These are phyloP conservation scores for Larimichthys polyactis DNA, from an alignment of 2,113 vertebrate species.

Conservation along the genomic window DNA sequence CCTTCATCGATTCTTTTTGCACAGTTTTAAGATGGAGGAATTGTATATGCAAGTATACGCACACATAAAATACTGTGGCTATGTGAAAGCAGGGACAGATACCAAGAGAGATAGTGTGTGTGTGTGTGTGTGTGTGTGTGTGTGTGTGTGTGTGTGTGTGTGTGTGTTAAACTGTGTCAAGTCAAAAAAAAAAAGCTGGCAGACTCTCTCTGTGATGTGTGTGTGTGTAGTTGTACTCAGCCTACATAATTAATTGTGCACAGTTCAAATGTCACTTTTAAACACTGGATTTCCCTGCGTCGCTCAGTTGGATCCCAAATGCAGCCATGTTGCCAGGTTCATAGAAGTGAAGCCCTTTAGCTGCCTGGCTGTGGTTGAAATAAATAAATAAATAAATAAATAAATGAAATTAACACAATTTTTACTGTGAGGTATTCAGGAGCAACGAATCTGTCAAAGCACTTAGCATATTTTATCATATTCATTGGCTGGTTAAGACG, in stretches of 20 bases:
- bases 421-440: background rate
- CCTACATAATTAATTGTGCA: conserved; percentile 46
- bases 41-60: background rate
- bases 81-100: background rate
- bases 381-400: background rate
- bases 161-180: conserved; percentile 2
- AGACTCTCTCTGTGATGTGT: conserved; percentile 4
- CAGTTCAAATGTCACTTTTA: conserved; percentile 44
- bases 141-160: background rate
- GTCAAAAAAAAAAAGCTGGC: background rate
- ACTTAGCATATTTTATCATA: conserved; percentile 3
- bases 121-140: background rate
- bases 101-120: background rate
- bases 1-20: too few species aligned
- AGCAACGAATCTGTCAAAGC: background rate
- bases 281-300: conserved; percentile 5
- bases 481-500: background rate
- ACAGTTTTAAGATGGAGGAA: background rate
- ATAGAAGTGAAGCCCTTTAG: background rate
- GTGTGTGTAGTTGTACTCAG: conserved; percentile 11
- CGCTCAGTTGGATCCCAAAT: conserved; percentile 2
- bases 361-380: background rate
- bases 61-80: background rate
- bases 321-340: background rate
- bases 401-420: background rate